These are phyloP conservation scores for Acleris sparsana DNA, from an alignment of 2,888 invertebrate genomes.

Conservation along the genomic window DNA sequence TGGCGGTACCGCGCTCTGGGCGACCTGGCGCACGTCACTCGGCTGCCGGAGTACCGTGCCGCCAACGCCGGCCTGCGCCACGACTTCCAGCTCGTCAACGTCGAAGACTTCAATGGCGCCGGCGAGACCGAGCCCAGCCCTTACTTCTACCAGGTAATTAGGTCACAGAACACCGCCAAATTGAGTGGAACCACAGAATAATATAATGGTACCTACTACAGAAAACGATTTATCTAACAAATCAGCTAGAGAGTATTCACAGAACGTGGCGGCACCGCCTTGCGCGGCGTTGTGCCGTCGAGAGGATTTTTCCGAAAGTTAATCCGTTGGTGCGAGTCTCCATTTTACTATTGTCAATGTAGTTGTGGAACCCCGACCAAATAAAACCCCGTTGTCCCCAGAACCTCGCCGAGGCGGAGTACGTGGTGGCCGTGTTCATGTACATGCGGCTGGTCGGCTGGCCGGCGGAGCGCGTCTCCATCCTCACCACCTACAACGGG, in stretches of 20 bases:
- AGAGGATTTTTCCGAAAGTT: no score
- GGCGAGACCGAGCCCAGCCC: constrained; percentile 99
- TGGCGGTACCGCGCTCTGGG: constrained; percentile 99
- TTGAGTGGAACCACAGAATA: no score
- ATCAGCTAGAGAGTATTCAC: no score
- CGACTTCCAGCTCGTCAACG: constrained; percentile 98
- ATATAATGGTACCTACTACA: no score
- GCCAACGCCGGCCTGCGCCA: constrained; percentile 96
- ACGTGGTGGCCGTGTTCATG: constrained; percentile 98
- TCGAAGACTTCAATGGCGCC: constrained; percentile 97
- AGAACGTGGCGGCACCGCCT: no score
- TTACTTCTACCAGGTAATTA: constrained; percentile 96
- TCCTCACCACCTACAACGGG: constrained; percentile 99
- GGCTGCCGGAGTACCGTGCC: constrained; percentile 91
- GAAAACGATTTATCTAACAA: no score
- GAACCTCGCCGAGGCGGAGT: constrained; percentile 96
- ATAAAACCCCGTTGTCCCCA: constrained; percentile 50
- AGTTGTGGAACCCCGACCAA: not conserved
- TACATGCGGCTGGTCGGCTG: constrained; percentile 99
- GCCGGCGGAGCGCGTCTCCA: constrained; percentile 97
- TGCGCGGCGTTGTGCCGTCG: no score
- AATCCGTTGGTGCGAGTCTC: no score
- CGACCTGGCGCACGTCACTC: constrained; percentile 94
- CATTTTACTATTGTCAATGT: no score
- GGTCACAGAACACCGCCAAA: no score